Evolutionary conservation across 2,888 invertebrate genomes (phyloP).

Genomic region (Flabesymbios commensalis): DNA sequence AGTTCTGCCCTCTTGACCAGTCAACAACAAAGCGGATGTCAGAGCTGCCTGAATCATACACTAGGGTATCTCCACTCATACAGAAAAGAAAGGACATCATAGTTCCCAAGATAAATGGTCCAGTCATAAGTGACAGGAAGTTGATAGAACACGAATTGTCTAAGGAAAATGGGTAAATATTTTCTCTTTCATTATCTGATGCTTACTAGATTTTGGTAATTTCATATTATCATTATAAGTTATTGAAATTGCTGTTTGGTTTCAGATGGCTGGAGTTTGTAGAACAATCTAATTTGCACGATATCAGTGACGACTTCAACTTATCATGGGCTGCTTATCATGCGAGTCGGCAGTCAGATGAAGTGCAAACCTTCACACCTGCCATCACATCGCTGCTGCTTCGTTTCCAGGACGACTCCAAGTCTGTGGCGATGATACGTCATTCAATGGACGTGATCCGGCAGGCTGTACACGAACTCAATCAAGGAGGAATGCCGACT

Average conservation of each 20-base stretch:
- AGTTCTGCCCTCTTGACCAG: not conserved
- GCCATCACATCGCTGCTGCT: not conserved
- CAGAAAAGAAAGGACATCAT: too few relatives aligned
- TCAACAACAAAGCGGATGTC: too few relatives aligned
- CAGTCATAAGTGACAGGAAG: too few relatives aligned
- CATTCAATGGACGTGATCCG: conserved; percentile 21
- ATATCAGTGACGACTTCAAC: not conserved
- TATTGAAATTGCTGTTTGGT: too few relatives aligned
- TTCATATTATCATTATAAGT: too few relatives aligned
- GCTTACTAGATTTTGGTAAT: too few relatives aligned
- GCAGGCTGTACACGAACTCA: conserved; percentile 26
- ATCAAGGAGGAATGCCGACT: conserved; percentile 41
- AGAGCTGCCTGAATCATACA: too few relatives aligned
- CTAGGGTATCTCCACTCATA: too few relatives aligned
- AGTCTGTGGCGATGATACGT: conserved; percentile 22
- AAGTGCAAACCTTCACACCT: not conserved
- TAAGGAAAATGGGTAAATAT: too few relatives aligned
- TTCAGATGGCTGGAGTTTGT: not conserved
- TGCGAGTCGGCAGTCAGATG: not conserved
- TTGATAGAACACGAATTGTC: too few relatives aligned
- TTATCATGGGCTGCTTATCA: conserved; percentile 5
- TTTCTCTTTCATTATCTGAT: not conserved
- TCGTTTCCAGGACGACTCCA: not conserved
- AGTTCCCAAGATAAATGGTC: too few relatives aligned
- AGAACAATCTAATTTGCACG: not conserved